Evolutionary conservation across 2,113 vertebrate species (phyloP), one percentile per base, ranked within the genome.

Genomic region (Silurus meridionalis): DNA sequence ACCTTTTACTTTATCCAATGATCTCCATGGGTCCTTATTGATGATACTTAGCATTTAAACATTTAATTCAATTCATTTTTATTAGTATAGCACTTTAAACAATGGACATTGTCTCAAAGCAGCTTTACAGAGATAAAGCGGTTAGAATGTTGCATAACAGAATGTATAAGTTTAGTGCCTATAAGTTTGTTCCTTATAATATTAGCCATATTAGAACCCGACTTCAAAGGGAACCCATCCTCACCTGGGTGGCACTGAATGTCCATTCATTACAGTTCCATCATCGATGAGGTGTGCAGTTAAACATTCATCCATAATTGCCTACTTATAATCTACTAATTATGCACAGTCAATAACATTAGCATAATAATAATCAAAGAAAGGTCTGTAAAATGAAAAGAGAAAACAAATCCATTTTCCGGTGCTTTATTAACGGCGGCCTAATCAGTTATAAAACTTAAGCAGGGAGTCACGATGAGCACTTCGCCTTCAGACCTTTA

Each of bases 401-500:
- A 71, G 48, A n/a, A 75, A 75, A 50, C 13, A 48, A n/a, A 75
- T 6, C 50, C 72, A 75, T 75, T 23, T 21, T 80, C 52, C 15
- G 1, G 0, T 10, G 15, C 53, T 53, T 28, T 61, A 61, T 60
- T 61, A 11, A 6, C 15, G 6, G 57, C 14, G 5, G 10, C 10
- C 17, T 46, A 60, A 60, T 80, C 21, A 80, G 61, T 80, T 60
- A 61, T 80, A n/a, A 80, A 61, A 80, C 21, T 57, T n/a, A 78
- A 67, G n/a, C 69, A 75, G 4, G 71, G 53, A 17, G 60, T 66
- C 79, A 69, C 28, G 9, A 2, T 48, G 9, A 74, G 52, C n/a
- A 10, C 25, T 75, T 71, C 71, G 17, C 46, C 71, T 71, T 83
- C 52, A 83, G 64, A 67, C 14, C 82, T 71, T 74, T 75, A 85